Conservation (phyloP, 1,140 invertebrate genomes). For the Zaprionus ghesquierei region DNA sequence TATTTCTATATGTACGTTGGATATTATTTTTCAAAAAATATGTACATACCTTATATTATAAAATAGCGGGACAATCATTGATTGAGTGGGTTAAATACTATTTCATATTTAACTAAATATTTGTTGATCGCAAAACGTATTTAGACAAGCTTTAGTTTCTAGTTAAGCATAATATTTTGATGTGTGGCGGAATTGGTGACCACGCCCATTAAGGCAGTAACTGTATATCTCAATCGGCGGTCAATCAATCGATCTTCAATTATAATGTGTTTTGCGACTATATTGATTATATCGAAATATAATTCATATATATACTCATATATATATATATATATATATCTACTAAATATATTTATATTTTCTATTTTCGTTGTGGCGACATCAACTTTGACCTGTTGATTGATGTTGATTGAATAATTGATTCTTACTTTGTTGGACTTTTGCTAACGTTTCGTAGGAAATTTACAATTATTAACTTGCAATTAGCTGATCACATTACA, state of each 20-base stretch:
- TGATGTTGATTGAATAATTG: conserved; percentile 62
- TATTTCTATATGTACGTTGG: conserved; percentile 19
- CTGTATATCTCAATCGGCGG: conserved; percentile 15
- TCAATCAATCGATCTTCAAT: conserved; percentile 1
- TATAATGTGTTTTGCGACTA: not conserved
- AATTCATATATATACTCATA: conserved; percentile 40
- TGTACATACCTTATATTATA: conserved; percentile 47
- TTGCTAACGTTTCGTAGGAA: conserved; percentile 78
- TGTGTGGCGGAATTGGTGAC: conserved; percentile 25
- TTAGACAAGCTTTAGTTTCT: conserved; percentile 66
- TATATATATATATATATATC: conserved; percentile 49
- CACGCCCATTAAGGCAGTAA: not conserved
- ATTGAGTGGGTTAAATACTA: conserved; percentile 15
- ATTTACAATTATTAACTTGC: conserved; percentile 71
- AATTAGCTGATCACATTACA: conserved; percentile 61
- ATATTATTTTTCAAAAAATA: conserved; percentile 30
- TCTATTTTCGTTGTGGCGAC: conserved; percentile 28
- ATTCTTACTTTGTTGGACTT: conserved; percentile 74
- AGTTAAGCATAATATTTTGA: conserved; percentile 52
- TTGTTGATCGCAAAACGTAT: conserved; percentile 34
- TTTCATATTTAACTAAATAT: conserved; percentile 10
- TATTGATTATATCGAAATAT: conserved; percentile 42
- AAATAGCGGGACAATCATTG: conserved; percentile 28
- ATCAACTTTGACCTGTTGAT: conserved; percentile 51
- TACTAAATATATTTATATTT: conserved; percentile 12